Percentiles rank a stretch among this genome's conserved stretches.
Evolutionary conservation across 2,888 invertebrate species (phyloP).

Genomic region (Polyommatus icarus): DNA sequence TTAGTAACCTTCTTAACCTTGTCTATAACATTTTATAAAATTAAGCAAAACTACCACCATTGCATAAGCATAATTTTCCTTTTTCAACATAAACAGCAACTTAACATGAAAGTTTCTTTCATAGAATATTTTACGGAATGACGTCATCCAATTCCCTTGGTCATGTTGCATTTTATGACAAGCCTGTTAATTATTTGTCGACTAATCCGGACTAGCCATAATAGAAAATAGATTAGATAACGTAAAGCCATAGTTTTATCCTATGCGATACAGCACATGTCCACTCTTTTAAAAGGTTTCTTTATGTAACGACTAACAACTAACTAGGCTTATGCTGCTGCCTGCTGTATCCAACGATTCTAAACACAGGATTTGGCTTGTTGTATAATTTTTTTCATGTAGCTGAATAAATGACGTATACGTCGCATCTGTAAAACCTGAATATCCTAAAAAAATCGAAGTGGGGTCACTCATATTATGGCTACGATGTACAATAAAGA

Average conservation of each 20-base stretch:
- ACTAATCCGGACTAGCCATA: constrained; percentile 5
- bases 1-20: too few species aligned
- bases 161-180: not conserved
- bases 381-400: too few species aligned
- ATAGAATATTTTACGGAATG: not conserved
- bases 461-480: too few species aligned
- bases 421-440: too few species aligned
- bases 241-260: constrained; percentile 26
- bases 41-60: too few species aligned
- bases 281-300: not conserved
- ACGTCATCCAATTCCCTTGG: not conserved
- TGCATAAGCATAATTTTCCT: not conserved
- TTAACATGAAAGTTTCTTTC: not conserved
- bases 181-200: not conserved
- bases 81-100: not conserved
- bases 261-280: not conserved
- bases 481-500: too few species aligned
- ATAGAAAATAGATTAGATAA: constrained; percentile 6
- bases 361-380: too few species aligned
- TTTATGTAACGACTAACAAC: not conserved
- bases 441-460: too few species aligned
- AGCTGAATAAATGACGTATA: too few species aligned
- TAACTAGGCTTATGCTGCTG: not conserved
- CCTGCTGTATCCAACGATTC: too few species aligned
- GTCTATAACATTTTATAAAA: too few species aligned